Evolutionary conservation across 2,888 invertebrate genomes (phyloP).

Genomic region (Pachymerium ferrugineum): DNA sequence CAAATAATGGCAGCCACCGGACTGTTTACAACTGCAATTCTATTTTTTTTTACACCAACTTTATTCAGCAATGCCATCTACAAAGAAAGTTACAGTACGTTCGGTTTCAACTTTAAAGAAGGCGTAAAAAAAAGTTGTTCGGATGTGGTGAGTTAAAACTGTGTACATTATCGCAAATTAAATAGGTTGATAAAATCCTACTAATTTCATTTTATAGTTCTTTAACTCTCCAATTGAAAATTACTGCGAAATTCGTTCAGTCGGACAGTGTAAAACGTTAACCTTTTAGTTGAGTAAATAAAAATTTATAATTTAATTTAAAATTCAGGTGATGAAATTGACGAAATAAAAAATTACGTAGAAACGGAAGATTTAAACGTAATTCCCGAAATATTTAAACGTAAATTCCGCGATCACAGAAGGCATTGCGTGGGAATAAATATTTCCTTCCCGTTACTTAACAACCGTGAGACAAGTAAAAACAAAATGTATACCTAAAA

Average conservation of each 20-base stretch:
- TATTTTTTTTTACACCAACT: too few relatives aligned
- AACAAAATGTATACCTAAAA: too few relatives aligned
- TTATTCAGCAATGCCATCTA: too few relatives aligned
- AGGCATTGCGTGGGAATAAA: too few relatives aligned
- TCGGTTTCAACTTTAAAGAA: not conserved
- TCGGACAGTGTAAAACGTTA: not conserved
- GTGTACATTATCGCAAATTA: not conserved
- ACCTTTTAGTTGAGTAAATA: not conserved
- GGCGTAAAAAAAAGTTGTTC: not conserved
- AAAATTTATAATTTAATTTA: not conserved
- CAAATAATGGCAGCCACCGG: too few relatives aligned
- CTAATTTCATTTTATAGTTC: not conserved
- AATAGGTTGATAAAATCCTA: not conserved
- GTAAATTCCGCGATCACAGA: too few relatives aligned
- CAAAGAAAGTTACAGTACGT: too few relatives aligned
- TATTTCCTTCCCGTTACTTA: too few relatives aligned
- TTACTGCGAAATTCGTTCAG: not conserved
- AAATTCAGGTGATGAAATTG: not conserved
- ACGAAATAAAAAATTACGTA: not conserved
- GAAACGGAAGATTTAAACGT: too few relatives aligned
- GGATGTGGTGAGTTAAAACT: not conserved
- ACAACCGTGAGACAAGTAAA: too few relatives aligned
- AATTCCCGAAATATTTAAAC: too few relatives aligned
- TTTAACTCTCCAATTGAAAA: not conserved
- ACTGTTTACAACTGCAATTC: too few relatives aligned